These are phyloP conservation scores for Upupa epops DNA, from an alignment of 2,113 vertebrate species.

Conservation along the genomic window DNA sequence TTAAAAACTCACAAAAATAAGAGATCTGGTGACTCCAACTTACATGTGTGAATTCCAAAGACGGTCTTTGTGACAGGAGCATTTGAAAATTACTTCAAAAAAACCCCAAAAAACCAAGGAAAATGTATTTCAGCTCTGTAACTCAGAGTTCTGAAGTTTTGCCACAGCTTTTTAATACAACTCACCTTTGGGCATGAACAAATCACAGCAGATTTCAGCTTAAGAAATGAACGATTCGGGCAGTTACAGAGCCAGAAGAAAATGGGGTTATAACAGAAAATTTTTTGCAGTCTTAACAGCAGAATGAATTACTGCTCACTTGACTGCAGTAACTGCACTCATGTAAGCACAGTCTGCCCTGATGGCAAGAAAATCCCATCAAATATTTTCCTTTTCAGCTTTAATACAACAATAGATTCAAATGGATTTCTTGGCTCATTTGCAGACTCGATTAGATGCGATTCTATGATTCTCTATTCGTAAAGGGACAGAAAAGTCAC, in stretches of 20 bases:
- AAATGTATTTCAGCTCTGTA: not conserved
- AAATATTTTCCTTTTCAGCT: not conserved
- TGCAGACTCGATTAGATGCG: not conserved
- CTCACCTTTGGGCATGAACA: not conserved
- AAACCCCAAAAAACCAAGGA: not conserved
- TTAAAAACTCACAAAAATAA: not conserved
- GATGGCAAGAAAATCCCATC: not conserved
- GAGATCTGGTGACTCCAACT: not conserved
- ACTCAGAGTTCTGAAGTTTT: not conserved
- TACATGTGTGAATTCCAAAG: not conserved
- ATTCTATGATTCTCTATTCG: not conserved
- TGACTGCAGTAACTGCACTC: not conserved
- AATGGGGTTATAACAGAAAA: conserved; percentile 21
- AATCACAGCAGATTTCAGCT: not conserved
- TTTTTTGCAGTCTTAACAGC: not conserved
- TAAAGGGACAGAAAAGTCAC: not conserved
- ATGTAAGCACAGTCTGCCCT: not conserved
- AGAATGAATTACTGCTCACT: conserved; percentile 14
- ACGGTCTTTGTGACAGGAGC: not conserved
- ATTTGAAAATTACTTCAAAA: not conserved
- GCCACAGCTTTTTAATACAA: not conserved
- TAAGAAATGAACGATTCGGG: not conserved
- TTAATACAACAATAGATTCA: conserved; percentile 7
- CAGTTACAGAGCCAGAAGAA: not conserved
- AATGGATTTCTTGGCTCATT: not conserved